Conservation (phyloP, 2,797 vertebrate species). For the Delichon dasypus region DNA sequence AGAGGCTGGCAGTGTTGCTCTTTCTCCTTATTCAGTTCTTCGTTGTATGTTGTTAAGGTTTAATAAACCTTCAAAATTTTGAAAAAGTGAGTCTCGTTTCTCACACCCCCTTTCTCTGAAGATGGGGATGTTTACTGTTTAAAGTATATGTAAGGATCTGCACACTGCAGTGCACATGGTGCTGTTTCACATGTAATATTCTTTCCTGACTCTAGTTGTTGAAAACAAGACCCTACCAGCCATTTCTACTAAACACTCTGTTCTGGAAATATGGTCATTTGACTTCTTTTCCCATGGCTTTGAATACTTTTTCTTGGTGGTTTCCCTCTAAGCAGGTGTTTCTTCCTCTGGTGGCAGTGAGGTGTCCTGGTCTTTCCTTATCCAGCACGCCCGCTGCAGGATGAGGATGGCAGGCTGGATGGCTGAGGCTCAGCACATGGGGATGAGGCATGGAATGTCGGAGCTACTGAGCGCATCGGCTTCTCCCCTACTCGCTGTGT, state of each 20-base stretch:
- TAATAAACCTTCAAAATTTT: background rate
- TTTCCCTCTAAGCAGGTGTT: background rate
- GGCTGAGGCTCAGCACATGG: background rate
- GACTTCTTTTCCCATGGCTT: background rate
- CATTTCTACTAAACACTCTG: background rate
- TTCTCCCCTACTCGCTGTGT: background rate
- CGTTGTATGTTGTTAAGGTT: background rate
- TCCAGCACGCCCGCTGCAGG: accelerated
- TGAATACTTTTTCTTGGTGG: background rate
- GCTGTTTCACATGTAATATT: background rate
- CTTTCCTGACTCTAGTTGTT: background rate
- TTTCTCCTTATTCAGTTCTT: background rate
- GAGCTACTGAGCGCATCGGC: background rate
- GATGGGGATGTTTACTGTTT: background rate
- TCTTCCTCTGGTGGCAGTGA: background rate
- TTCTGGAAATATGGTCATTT: background rate
- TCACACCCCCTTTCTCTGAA: background rate
- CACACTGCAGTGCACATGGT: background rate
- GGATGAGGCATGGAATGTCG: background rate
- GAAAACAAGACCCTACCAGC: background rate
- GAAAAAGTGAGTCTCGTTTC: background rate
- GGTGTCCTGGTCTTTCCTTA: background rate
- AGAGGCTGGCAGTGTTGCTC: too few relatives aligned
- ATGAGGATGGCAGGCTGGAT: background rate
- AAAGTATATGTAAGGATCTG: background rate